Evolutionary conservation across 2,113 vertebrate species (phyloP).

Genomic region (Tachuris rubrigastra): DNA sequence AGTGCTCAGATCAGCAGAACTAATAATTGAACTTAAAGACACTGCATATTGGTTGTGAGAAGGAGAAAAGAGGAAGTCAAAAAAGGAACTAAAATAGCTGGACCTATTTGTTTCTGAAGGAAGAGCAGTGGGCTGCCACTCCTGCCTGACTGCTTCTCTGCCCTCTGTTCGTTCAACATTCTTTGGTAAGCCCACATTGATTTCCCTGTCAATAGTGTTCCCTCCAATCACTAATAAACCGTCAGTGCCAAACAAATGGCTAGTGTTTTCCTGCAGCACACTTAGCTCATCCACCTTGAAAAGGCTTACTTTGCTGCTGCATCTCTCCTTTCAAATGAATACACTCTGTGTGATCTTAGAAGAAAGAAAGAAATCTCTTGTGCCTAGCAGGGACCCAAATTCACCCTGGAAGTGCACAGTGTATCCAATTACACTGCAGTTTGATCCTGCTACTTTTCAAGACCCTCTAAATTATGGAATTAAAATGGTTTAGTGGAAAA

Average conservation of each 20-base stretch:
- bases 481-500: slow-evolving; percentile 64
- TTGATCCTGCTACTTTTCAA: slow-evolving; percentile 62
- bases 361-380: slow-evolving; percentile 27
- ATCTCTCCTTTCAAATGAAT: not conserved
- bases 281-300: slow-evolving; percentile 15
- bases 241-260: slow-evolving; percentile 55
- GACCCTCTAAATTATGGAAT: slow-evolving; percentile 77
- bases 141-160: slow-evolving; percentile 5
- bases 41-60: not conserved
- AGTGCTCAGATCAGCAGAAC: not conserved
- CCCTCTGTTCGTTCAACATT: slow-evolving; percentile 24
- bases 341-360: not conserved
- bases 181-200: slow-evolving; percentile 66
- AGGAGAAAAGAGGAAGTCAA: not conserved
- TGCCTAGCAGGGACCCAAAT: slow-evolving; percentile 32
- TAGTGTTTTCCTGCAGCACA: slow-evolving; percentile 54
- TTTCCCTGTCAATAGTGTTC: slow-evolving; percentile 69
- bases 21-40: not conserved
- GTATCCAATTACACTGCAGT: slow-evolving; percentile 43
- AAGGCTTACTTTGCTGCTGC: not conserved
- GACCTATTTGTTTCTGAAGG: not conserved
- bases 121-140: not conserved
- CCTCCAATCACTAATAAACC: slow-evolving; percentile 67
- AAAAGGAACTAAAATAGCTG: not conserved
- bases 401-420: slow-evolving; percentile 8